A percentile compares a stretch with the other conserved stretches of the same genome.
phyloP scores from a whole-genome alignment of 1,140 invertebrate genomes.

The Panulirus ornatus region DNA sequence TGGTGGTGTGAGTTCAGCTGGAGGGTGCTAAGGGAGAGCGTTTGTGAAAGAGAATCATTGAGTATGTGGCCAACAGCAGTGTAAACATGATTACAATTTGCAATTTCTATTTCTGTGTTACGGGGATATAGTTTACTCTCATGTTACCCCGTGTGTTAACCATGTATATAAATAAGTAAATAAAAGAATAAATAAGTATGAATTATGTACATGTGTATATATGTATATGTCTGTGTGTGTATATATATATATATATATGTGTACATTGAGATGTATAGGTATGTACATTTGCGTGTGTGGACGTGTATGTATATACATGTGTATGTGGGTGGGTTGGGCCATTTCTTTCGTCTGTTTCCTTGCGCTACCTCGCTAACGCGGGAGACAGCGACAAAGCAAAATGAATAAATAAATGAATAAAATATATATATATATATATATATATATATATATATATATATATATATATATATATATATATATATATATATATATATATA shows the following conservation, averaged over 20 bases:
- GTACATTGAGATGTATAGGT: neutral
- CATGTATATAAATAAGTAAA: neutral
- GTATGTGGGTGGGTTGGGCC: no score
- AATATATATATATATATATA: neutral
- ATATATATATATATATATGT: neutral
- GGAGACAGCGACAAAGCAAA: no score
- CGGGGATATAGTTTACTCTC: neutral
- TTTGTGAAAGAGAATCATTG: neutral
- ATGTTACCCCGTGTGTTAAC: neutral
- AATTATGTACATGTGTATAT: neutral
- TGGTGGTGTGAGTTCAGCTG: no score
- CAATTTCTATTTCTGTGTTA: neutral
- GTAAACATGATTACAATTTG: neutral
- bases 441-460: slow-evolving; percentile 1
- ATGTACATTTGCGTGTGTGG: no score
- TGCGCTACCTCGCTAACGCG: no score
- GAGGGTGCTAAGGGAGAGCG: neutral
- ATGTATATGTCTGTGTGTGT: neutral
- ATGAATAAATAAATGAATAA: no score
- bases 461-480: neutral
- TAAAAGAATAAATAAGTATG: neutral
- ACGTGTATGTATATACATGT: no score
- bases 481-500: no score
- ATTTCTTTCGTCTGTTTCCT: no score
- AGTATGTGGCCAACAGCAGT: neutral